phyloP scores from a whole-genome alignment of 2,888 invertebrate species.

The Yponomeuta malinellus region DNA sequence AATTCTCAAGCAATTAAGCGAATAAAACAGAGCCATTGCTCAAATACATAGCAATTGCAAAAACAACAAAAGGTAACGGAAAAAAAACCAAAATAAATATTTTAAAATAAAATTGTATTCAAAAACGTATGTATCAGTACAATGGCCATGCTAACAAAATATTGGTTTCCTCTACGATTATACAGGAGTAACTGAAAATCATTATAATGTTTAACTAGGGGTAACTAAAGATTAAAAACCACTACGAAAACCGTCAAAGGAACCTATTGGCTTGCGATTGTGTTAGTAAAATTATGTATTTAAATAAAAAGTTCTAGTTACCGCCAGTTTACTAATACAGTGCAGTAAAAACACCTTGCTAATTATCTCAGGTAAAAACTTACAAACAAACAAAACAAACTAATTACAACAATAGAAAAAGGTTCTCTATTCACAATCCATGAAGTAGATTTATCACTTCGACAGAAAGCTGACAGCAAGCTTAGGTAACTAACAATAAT shows the following conservation, averaged over 20 bases:
- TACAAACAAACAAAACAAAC: no score
- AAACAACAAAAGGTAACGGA: slow-evolving; percentile 14
- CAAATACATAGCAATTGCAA: slow-evolving; percentile 36
- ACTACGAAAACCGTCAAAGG: not conserved
- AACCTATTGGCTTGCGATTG: not conserved
- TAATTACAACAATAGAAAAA: no score
- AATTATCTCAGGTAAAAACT: no score
- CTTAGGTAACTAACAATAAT: slow-evolving; percentile 18
- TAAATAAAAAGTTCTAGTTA: no score
- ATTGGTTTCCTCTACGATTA: slow-evolving; percentile 18
- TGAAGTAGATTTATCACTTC: no score
- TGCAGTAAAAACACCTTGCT: no score
- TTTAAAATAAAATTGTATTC: slow-evolving; percentile 21
- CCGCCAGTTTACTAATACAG: no score
- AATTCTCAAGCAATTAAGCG: no score
- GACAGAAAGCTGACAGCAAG: not conserved
- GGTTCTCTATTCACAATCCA: no score
- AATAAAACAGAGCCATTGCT: slow-evolving; percentile 52
- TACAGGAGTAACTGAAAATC: no score
- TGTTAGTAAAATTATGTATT: no score
- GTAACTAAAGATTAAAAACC: not conserved
- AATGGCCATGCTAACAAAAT: slow-evolving; percentile 56
- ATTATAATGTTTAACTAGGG: not conserved
- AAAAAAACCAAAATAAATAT: slow-evolving; percentile 35
- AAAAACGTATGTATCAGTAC: slow-evolving; percentile 58